Evolutionary conservation across 2,797 vertebrate genomes (phyloP).

Genomic region (Anomalospiza imberbis): DNA sequence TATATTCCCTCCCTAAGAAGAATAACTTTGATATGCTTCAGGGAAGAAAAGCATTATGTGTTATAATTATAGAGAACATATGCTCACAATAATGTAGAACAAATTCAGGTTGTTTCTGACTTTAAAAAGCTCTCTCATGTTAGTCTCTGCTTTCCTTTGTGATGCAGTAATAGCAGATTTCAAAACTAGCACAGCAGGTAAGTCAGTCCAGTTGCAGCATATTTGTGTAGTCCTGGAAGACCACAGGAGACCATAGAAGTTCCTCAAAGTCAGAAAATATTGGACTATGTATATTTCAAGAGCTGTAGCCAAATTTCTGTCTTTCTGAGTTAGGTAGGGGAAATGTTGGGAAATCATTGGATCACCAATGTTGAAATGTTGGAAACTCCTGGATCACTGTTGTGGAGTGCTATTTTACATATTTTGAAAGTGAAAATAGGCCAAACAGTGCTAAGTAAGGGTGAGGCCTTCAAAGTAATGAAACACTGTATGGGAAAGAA

Average conservation of each 20-base stretch:
- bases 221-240: background rate
- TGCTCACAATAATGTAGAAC: background rate
- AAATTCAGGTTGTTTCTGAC: slow-evolving; percentile 3
- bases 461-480: background rate
- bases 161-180: background rate
- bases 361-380: background rate
- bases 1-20: background rate
- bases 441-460: background rate
- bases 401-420: background rate
- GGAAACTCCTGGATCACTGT: background rate
- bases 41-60: background rate
- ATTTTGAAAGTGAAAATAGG: background rate
- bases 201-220: background rate
- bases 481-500: background rate
- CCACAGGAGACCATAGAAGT: background rate
- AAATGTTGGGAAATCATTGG: background rate
- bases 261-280: background rate
- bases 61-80: background rate
- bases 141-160: background rate
- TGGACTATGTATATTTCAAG: background rate
- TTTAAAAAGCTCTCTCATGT: background rate
- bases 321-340: background rate
- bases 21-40: background rate
- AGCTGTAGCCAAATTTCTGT: background rate
- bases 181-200: background rate